Evolutionary conservation across 2,797 vertebrate species (phyloP).

Genomic region (Lates japonicus): DNA sequence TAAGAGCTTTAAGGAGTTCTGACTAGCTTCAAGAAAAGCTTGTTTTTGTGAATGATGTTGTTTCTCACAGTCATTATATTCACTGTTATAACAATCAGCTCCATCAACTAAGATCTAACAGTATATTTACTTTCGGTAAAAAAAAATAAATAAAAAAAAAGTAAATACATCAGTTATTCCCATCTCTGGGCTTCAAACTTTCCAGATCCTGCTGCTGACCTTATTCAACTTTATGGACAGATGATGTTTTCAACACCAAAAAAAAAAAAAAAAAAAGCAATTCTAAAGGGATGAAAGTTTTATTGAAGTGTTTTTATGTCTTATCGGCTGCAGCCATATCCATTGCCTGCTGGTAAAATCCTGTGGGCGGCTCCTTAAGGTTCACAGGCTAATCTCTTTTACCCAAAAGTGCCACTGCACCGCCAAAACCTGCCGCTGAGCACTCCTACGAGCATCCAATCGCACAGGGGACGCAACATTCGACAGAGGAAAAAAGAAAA

Average conservation of each 20-base stretch:
- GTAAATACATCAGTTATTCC: slow-evolving; percentile 14
- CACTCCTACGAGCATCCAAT: slow-evolving; percentile 9
- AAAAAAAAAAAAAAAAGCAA: slow-evolving; percentile 1
- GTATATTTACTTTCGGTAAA: neutral
- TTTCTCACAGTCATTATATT: neutral
- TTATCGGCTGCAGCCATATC: slow-evolving; percentile 82
- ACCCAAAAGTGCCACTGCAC: slow-evolving; percentile 43
- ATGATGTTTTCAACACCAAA: slow-evolving; percentile 21
- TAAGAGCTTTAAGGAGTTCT: too few species aligned
- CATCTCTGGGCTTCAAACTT: slow-evolving; percentile 28
- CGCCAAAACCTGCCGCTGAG: slow-evolving; percentile 39
- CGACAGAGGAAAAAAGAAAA: neutral
- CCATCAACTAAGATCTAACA: neutral
- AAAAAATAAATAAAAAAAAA: too few species aligned
- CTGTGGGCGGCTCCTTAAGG: slow-evolving; percentile 61
- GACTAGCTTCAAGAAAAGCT: neutral
- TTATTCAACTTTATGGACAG: slow-evolving; percentile 29
- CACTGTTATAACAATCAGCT: neutral
- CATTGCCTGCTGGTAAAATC: slow-evolving; percentile 62
- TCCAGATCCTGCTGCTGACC: slow-evolving; percentile 21
- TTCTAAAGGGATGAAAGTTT: slow-evolving; percentile 64
- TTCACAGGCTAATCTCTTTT: slow-evolving; percentile 72
- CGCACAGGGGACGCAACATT: neutral
- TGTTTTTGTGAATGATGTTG: neutral
- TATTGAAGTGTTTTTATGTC: slow-evolving; percentile 75